Conservation (phyloP, 2,113 vertebrate species). For the Etheostoma cragini region DNA sequence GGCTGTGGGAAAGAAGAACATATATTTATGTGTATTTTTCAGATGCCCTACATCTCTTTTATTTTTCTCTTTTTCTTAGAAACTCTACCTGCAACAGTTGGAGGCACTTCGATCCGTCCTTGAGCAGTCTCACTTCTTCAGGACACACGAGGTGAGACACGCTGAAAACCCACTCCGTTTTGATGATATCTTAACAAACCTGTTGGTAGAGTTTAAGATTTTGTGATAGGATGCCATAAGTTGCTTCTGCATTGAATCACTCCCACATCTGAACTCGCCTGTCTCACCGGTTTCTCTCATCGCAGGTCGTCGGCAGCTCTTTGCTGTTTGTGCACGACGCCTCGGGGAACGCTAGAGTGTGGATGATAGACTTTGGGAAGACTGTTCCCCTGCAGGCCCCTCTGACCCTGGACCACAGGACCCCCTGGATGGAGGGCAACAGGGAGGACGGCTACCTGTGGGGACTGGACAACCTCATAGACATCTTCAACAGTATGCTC, state of each 20-base stretch:
- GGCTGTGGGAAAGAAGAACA: background rate
- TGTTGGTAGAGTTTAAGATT: constrained; percentile 2
- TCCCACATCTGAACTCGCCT: background rate
- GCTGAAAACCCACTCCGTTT: background rate
- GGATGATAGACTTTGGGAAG: constrained; percentile 97
- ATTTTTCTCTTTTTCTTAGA: constrained; percentile 71
- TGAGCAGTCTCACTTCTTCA: constrained; percentile 89
- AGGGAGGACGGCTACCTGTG: constrained; percentile 92
- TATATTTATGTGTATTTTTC: background rate
- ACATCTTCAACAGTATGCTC: constrained; percentile 83
- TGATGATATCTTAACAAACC: constrained; percentile 23
- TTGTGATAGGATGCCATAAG: background rate
- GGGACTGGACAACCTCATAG: constrained; percentile 92
- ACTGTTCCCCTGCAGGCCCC: constrained; percentile 84
- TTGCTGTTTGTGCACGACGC: constrained; percentile 91
- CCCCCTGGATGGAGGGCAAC: constrained; percentile 91
- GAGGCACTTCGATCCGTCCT: constrained; percentile 85
- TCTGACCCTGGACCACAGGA: constrained; percentile 88
- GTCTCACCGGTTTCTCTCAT: constrained; percentile 7
- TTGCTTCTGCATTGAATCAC: background rate
- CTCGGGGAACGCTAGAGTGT: constrained; percentile 87
- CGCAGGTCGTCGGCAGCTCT: constrained; percentile 92
- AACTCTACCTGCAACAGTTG: constrained; percentile 84
- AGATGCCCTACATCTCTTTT: background rate
- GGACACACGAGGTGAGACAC: constrained; percentile 87